Percentiles rank a stretch among this genome's conserved stretches.
Evolutionary conservation across 2,113 vertebrate species (phyloP).

Genomic region (Turdus rufiventris): DNA sequence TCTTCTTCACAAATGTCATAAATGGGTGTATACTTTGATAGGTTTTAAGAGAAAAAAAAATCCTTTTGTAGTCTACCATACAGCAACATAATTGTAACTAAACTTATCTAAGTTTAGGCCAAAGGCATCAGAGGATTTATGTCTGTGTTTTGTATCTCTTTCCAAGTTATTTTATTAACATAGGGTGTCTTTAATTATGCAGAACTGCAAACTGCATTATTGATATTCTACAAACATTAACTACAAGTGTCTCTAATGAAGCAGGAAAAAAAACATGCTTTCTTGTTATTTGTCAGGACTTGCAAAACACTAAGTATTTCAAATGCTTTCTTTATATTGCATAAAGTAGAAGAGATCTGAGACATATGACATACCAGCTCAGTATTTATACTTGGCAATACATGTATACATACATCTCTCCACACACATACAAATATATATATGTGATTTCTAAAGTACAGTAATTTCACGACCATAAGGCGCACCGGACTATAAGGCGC

Average conservation of each 20-base stretch:
- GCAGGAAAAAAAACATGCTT: slow-evolving; percentile 59
- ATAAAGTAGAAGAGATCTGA: not conserved
- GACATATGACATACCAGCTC: not conserved
- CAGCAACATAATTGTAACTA: slow-evolving; percentile 65
- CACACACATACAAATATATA: fast-evolving
- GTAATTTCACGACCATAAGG: too few species aligned
- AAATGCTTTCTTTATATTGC: not conserved
- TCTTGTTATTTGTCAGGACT: slow-evolving; percentile 55
- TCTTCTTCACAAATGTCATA: slow-evolving; percentile 67
- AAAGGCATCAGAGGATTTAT: slow-evolving; percentile 66
- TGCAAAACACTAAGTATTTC: slow-evolving; percentile 22
- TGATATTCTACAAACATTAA: slow-evolving; percentile 78
- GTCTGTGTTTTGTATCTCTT: slow-evolving; percentile 42
- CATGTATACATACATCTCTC: not conserved
- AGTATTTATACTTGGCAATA: not conserved
- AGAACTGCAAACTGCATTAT: slow-evolving; percentile 73
- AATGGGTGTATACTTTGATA: slow-evolving; percentile 39
- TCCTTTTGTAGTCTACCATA: slow-evolving; percentile 31
- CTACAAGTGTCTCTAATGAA: slow-evolving; percentile 69
- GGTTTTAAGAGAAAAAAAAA: slow-evolving; percentile 64
- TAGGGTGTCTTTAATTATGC: slow-evolving; percentile 75
- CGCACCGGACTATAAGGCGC: too few species aligned
- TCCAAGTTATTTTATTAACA: slow-evolving; percentile 74
- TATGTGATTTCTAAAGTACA: not conserved
- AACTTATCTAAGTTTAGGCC: slow-evolving; percentile 68